phyloP scores from a whole-genome alignment of 2,113 vertebrate species.

The Gulo gulo region DNA sequence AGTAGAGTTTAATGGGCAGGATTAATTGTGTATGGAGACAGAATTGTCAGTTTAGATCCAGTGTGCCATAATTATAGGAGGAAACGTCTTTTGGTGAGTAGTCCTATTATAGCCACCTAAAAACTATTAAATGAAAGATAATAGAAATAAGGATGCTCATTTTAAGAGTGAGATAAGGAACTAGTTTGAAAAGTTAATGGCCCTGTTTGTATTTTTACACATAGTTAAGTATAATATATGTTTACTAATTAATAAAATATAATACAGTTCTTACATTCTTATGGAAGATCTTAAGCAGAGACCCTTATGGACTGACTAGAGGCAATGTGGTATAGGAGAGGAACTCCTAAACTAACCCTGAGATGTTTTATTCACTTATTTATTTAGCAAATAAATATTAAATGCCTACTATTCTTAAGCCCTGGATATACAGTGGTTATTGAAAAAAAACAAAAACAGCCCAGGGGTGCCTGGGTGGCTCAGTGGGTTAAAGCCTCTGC shows the following conservation, averaged over 20 bases:
- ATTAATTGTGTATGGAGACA: constrained; percentile 13
- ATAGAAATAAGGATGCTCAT: neutral
- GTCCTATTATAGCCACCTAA: neutral
- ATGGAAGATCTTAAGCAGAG: constrained; percentile 10
- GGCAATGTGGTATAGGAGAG: neutral
- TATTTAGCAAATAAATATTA: constrained; percentile 28
- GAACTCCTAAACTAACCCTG: neutral
- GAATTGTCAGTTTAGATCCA: neutral
- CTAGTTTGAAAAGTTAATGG: constrained; percentile 31
- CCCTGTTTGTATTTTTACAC: constrained; percentile 14
- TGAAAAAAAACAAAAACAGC: neutral
- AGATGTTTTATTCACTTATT: constrained; percentile 2
- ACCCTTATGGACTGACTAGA: neutral
- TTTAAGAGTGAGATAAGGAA: constrained; percentile 20
- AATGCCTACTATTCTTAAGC: neutral
- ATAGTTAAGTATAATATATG: neutral
- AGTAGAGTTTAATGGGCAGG: neutral
- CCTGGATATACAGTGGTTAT: neutral
- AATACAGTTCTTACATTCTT: neutral
- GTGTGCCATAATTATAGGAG: neutral
- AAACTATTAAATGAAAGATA: constrained; percentile 9
- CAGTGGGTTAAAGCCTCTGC: no score
- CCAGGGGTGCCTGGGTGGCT: no score
- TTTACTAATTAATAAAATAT: neutral
- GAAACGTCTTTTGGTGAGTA: neutral